These are phyloP conservation scores for Nasonia longicornis DNA, from an alignment of 1,140 invertebrate species.

Conservation along the genomic window DNA sequence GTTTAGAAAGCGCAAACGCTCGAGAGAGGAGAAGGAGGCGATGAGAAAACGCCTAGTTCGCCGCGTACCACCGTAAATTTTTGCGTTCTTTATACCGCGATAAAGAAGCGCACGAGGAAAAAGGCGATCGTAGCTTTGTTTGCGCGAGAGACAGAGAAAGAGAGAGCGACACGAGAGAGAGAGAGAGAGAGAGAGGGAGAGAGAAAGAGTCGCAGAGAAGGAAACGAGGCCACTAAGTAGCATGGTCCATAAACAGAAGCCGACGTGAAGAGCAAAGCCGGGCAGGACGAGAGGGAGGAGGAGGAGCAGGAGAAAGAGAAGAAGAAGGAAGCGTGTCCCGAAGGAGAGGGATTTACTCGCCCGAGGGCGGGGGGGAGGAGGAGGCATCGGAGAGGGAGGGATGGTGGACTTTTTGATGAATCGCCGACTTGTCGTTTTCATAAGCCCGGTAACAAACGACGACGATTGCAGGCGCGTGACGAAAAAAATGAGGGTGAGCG, in stretches of 20 bases:
- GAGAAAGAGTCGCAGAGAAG: not conserved
- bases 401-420: slow-evolving; percentile 5
- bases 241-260: slow-evolving; percentile 19
- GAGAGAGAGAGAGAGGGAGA: not conserved
- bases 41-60: not conserved
- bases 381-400: not conserved
- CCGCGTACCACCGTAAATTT: slow-evolving; percentile 15
- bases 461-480: slow-evolving; percentile 8
- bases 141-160: not conserved
- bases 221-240: slow-evolving; percentile 18
- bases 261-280: not conserved
- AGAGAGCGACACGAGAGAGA: no score
- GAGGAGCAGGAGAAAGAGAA: slow-evolving; percentile 6
- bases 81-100: not conserved
- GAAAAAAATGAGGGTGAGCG: not conserved
- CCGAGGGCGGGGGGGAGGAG: no score
- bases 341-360: not conserved
- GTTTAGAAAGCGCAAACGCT: not conserved
- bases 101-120: not conserved
- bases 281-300: not conserved
- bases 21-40: not conserved
- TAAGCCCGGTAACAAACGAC: slow-evolving; percentile 18
- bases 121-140: not conserved
- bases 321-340: not conserved
- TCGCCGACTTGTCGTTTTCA: slow-evolving; percentile 20